Evolutionary conservation across 1,140 invertebrate species (phyloP).

Genomic region (Calliphora vicina): DNA sequence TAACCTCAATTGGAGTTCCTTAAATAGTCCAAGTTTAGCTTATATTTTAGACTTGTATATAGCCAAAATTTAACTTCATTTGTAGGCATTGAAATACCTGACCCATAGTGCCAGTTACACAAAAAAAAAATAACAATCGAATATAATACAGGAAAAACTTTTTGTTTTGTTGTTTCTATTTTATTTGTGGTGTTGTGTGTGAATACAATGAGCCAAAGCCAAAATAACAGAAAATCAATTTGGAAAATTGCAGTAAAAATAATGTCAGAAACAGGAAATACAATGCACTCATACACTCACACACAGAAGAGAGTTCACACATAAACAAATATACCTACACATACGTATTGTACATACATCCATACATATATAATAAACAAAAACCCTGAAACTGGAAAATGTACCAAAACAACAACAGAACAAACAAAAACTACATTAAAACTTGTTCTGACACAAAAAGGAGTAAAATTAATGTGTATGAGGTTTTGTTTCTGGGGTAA

Average conservation of each 20-base stretch:
- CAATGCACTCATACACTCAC: not conserved
- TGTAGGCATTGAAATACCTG: not conserved
- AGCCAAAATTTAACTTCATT: no score
- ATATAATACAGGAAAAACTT: not conserved
- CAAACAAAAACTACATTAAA: conserved; percentile 1
- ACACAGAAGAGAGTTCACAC: not conserved
- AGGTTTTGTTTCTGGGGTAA: conserved; percentile 13
- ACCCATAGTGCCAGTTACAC: not conserved
- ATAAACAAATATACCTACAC: not conserved
- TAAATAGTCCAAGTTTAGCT: no score
- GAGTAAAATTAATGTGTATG: conserved; percentile 24
- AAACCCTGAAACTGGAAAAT: not conserved
- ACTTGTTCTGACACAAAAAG: not conserved
- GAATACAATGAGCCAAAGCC: conserved; percentile 25
- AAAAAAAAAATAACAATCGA: not conserved
- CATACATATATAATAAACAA: not conserved
- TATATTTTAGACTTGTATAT: no score
- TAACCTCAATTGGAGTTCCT: no score
- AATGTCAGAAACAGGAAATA: conserved; percentile 34
- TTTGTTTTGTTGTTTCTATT: not conserved
- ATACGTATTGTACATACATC: no score
- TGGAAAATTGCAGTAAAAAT: conserved; percentile 33
- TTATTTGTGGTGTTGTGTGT: conserved; percentile 16
- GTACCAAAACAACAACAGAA: not conserved
- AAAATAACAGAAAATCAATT: conserved; percentile 35